These are phyloP conservation scores for Poeciliopsis retropinna DNA, from an alignment of 2,113 vertebrate species.

Conservation along the genomic window DNA sequence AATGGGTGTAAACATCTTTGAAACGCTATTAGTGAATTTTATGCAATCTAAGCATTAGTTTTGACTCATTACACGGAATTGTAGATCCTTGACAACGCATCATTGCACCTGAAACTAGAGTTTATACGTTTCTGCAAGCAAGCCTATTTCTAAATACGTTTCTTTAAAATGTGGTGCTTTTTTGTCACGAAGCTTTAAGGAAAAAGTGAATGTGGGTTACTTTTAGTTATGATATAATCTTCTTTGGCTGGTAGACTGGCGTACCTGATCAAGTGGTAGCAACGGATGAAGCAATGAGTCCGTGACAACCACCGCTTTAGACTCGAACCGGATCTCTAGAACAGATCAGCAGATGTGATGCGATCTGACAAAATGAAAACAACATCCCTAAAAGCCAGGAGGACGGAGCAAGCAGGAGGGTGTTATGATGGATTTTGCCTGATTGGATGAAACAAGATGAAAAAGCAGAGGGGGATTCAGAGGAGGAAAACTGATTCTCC, in stretches of 20 bases:
- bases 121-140: too few relatives aligned
- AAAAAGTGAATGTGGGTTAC: too few relatives aligned
- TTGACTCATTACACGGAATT: too few relatives aligned
- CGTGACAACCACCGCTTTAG: slow-evolving; percentile 6
- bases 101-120: too few relatives aligned
- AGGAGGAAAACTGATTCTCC: slow-evolving; percentile 8
- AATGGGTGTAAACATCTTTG: too few relatives aligned
- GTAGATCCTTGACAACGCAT: too few relatives aligned
- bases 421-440: slow-evolving; percentile 27
- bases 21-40: too few relatives aligned
- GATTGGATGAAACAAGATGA: slow-evolving; percentile 26
- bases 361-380: neutral
- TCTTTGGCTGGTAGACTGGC: neutral
- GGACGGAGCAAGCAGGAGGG: slow-evolving; percentile 17
- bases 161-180: too few relatives aligned
- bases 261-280: neutral
- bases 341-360: slow-evolving; percentile 32
- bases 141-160: too few relatives aligned
- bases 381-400: slow-evolving; percentile 4
- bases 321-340: slow-evolving; percentile 10
- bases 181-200: too few relatives aligned
- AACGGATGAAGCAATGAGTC: slow-evolving; percentile 9
- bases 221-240: too few relatives aligned
- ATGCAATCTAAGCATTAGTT: too few relatives aligned
- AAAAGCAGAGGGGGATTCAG: slow-evolving; percentile 2